phyloP scores from a whole-genome alignment of 1,140 invertebrate species.

The Solenopsis fugax region DNA sequence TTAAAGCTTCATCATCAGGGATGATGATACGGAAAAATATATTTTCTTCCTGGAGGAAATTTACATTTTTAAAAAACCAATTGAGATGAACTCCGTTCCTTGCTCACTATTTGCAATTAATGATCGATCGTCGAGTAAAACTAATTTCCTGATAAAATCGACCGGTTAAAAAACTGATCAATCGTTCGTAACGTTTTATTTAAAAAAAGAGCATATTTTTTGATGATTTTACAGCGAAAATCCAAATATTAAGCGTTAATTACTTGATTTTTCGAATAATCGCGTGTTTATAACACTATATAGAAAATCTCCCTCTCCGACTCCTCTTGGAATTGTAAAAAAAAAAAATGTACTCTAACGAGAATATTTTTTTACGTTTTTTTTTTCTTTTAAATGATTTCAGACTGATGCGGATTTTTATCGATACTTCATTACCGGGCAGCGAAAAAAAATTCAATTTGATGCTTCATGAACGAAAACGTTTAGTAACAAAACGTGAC shows the following conservation, averaged over 20 bases:
- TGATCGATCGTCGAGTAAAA: not conserved
- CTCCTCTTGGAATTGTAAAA: not conserved
- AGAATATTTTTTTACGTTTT: not conserved
- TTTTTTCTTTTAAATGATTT: not conserved
- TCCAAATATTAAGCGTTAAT: not conserved
- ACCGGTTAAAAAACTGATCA: slow-evolving; percentile 1
- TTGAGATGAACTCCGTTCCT: not conserved
- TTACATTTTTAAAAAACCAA: slow-evolving; percentile 1
- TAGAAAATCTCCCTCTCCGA: not conserved
- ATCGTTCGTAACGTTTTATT: not conserved
- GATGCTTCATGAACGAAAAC: not conserved
- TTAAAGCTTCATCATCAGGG: slow-evolving; percentile 13
- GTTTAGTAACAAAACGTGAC: slow-evolving; percentile 53
- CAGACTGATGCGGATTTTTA: slow-evolving; percentile 10
- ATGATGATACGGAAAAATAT: not conserved
- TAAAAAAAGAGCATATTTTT: not conserved
- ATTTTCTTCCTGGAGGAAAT: not conserved
- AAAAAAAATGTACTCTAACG: not conserved
- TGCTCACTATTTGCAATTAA: not conserved
- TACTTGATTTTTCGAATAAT: not conserved
- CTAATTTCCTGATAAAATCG: not conserved
- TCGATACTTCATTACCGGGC: not conserved
- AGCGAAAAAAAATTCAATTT: slow-evolving; percentile 2
- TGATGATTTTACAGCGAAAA: not conserved
- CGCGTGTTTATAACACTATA: not conserved